phyloP scores from a whole-genome alignment of 2,888 invertebrate species.

The Charanyca ferruginea region DNA sequence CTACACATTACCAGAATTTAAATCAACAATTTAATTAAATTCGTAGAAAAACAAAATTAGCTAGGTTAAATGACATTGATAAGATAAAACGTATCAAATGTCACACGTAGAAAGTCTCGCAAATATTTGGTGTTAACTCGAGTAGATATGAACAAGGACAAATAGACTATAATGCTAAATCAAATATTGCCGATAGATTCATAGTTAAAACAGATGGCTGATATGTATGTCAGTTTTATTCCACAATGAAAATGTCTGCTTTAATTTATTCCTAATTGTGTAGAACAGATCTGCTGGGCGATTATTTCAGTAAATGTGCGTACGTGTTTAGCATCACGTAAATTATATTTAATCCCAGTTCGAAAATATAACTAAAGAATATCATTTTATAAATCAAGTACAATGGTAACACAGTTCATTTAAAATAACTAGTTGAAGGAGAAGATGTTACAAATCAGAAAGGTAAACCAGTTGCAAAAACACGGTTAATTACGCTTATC shows the following conservation, averaged over 20 bases:
- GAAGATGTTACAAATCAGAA: background rate
- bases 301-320: constrained; percentile 19
- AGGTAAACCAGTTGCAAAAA: background rate
- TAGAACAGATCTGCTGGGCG: constrained; percentile 18
- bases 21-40: constrained; percentile 56
- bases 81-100: constrained; percentile 37
- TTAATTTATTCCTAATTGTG: constrained; percentile 33
- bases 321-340: constrained; percentile 32
- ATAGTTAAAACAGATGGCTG: constrained; percentile 41
- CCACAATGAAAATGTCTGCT: constrained; percentile 34
- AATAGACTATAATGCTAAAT: constrained; percentile 45
- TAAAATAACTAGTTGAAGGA: no score
- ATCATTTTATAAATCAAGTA: background rate
- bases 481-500: background rate
- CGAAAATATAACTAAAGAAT: no score
- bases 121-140: constrained; percentile 50
- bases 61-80: constrained; percentile 41
- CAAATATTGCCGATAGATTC: constrained; percentile 51
- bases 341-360: constrained; percentile 15
- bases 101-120: constrained; percentile 35
- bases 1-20: constrained; percentile 41
- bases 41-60: constrained; percentile 44
- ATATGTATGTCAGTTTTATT: constrained; percentile 42
- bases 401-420: background rate
- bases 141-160: constrained; percentile 47